Percentiles rank a stretch among this genome's conserved stretches.
Conservation (phyloP, 1,140 invertebrate genomes). For the Oreohelix idahoensis region DNA sequence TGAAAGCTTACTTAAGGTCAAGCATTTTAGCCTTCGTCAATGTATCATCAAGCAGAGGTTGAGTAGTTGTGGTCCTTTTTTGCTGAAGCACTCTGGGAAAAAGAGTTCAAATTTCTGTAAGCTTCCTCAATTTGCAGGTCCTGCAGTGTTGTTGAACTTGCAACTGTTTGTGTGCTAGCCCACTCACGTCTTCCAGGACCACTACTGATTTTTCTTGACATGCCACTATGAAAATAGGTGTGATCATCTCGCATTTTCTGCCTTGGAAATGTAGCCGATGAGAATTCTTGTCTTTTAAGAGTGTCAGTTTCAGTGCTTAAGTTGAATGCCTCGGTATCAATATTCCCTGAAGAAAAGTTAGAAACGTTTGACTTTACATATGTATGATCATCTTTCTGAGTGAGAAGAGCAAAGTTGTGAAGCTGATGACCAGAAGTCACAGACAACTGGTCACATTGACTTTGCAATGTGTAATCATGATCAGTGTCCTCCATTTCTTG, state of each 20-base stretch:
- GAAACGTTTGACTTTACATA: constrained; percentile 30
- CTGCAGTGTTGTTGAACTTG: neutral
- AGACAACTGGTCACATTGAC: neutral
- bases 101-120: constrained; percentile 3
- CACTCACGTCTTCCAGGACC: constrained; percentile 3
- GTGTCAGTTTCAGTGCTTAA: neutral
- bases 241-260: constrained; percentile 37
- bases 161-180: constrained; percentile 26
- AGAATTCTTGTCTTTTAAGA: neutral
- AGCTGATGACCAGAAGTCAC: neutral
- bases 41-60: constrained; percentile 16
- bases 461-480: constrained; percentile 1
- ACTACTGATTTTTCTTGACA: constrained; percentile 2
- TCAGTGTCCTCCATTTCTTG: constrained; percentile 29
- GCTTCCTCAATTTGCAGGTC: neutral
- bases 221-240: constrained; percentile 39
- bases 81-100: constrained; percentile 24
- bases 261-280: constrained; percentile 35
- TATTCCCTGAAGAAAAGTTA: neutral
- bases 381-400: constrained; percentile 35
- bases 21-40: neutral
- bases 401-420: neutral
- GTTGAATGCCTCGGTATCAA: neutral
- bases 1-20: neutral
- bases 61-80: constrained; percentile 41